Conservation (phyloP, 2,113 vertebrate genomes). For the Alces alces region DNA sequence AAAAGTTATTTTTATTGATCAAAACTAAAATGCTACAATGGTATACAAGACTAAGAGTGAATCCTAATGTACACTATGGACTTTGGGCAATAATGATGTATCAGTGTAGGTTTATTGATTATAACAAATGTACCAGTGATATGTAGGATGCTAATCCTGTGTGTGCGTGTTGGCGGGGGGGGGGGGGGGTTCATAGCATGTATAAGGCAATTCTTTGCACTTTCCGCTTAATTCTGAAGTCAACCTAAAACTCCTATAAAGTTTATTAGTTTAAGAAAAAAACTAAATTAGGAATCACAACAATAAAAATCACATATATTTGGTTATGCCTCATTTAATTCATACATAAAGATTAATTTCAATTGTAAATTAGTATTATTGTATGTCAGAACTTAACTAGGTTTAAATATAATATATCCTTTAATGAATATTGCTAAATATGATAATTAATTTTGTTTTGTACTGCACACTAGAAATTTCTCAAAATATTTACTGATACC, state of each 20-base stretch:
- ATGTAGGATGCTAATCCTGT: fast-evolving
- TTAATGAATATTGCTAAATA: slow-evolving; percentile 2
- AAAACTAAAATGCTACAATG: neutral
- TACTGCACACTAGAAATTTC: neutral
- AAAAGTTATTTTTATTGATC: neutral
- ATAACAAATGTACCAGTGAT: neutral
- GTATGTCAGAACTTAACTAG: neutral
- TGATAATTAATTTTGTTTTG: neutral
- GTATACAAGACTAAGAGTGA: neutral
- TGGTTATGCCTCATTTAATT: neutral
- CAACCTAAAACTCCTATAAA: neutral
- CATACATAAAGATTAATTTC: neutral
- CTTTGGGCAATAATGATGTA: neutral
- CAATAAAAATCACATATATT: neutral
- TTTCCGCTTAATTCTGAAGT: neutral
- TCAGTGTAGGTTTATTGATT: neutral
- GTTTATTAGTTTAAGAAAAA: neutral
- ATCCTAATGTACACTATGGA: neutral
- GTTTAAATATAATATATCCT: neutral
- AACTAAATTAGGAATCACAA: neutral
- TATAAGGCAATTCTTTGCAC: neutral
- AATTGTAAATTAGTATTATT: neutral
- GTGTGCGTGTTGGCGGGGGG: neutral
- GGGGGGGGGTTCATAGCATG: fast-evolving
- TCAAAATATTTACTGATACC: neutral